Evolutionary conservation across 2,888 invertebrate species (phyloP), one percentile per base, ranked within the genome.

Genomic region (Nemurella pictetii): DNA sequence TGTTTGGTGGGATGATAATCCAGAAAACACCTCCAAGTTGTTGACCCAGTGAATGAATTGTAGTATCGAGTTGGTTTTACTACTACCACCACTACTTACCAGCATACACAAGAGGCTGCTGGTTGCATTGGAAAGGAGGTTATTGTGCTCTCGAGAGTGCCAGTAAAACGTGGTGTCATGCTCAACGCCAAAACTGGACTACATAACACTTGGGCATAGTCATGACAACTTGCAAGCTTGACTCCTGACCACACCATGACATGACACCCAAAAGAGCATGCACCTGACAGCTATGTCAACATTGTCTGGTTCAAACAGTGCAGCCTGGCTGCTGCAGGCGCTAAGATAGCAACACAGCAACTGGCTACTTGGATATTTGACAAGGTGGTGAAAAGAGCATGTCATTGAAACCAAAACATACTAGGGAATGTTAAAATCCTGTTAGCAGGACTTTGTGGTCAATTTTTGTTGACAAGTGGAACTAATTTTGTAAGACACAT

Each of bases 191-290:
- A 86, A 86, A 86, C 86, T 86, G 85, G 85, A 85, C 85, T 84
- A 85, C 82, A 55, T 55, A 55, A 55, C 55, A 83, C 84, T 82
- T 77, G 74, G 85, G 85, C 85, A 84, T n/a, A 86, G 86, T 87
- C 87, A 87, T 86, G 87, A 87, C 87, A 87, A 87, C 87, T 87
- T 87, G 87, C 87, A 87, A 85, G 83, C 84, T n/a, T 78, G 78
- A 78, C 55, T 75, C 78, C 78, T 29, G 30, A 78, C 78, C 78
- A 78, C n/a, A 28, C 28, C 30, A 78, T n/a, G 28, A 78, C 78
- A 28, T 78, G 78, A 78, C 78, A 55, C 55, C 55, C 55, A 55
- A 55, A 55, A 55, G 55, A 55, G 55, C 55, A 55, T 55, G 55
- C 55, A 55, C 55, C 55, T 55, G 55, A 55, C 55, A 55, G 55